phyloP scores from a whole-genome alignment of 64 coral and sea anemone species.

The Stichodactyla mertensii region DNA sequence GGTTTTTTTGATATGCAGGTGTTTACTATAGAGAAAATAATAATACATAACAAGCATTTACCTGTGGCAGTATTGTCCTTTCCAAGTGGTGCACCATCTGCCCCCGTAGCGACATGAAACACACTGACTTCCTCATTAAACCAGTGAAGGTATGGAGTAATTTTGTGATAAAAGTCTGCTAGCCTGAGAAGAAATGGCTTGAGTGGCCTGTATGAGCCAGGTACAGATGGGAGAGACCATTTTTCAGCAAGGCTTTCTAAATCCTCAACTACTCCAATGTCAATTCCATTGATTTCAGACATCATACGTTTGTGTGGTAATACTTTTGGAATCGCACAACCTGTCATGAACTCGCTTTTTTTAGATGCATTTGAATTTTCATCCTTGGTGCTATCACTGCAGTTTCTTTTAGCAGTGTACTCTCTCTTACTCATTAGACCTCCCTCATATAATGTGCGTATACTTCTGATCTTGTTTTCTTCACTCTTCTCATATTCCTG shows the following conservation, averaged over 20 bases:
- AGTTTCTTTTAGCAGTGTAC: conserved; percentile 51
- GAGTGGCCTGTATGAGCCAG: background rate
- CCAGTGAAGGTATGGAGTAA: no score
- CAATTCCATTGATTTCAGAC: conserved; percentile 34
- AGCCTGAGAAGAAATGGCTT: no score
- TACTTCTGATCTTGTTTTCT: conserved; percentile 59
- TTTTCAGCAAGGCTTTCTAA: conserved; percentile 31
- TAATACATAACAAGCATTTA: no score
- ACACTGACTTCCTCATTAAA: no score
- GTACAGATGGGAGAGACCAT: conserved; percentile 28
- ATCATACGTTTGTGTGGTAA: conserved; percentile 50
- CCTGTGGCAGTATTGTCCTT: no score
- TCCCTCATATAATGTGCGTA: conserved; percentile 41
- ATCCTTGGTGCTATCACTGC: background rate
- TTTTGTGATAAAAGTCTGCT: no score
- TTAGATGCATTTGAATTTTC: no score
- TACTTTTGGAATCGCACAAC: conserved; percentile 44
- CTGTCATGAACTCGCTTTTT: conserved; percentile 41
- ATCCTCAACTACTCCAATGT: conserved; percentile 43
- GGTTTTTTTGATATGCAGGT: no score
- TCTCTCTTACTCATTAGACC: conserved; percentile 56
- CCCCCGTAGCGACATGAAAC: no score
- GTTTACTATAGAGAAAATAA: no score
- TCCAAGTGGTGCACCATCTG: no score
- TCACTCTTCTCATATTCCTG: conserved; percentile 54